A percentile compares a stretch with the other conserved stretches of the same genome.
Evolutionary conservation across 2,113 vertebrate genomes (phyloP).

Genomic region (Anser cygnoides): DNA sequence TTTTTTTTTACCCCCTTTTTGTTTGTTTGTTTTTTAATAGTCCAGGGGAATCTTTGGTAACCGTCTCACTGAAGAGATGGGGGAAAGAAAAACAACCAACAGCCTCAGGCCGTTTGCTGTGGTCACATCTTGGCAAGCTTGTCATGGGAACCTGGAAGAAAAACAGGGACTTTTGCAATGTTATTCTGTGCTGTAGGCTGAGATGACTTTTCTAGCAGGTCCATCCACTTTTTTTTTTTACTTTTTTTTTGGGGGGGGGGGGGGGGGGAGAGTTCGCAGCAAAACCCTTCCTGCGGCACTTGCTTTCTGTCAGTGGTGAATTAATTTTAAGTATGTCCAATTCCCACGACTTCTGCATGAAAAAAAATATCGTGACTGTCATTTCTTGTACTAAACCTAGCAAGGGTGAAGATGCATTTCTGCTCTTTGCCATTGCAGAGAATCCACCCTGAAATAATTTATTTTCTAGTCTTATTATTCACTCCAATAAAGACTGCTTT

Average conservation of each 20-base stretch:
- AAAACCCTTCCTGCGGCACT: neutral
- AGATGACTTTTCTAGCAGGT: neutral
- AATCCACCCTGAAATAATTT: slow-evolving; percentile 31
- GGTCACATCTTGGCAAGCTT: neutral
- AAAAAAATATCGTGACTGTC: neutral
- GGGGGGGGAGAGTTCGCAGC: neutral
- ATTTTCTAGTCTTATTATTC: neutral
- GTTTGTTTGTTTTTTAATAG: neutral
- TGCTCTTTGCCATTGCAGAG: neutral
- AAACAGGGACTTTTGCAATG: neutral
- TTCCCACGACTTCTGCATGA: neutral
- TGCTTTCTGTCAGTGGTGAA: neutral
- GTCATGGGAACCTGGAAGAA: neutral
- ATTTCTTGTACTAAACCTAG: neutral
- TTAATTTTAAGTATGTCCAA: neutral
- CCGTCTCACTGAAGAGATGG: neutral
- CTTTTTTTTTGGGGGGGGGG: too few relatives aligned
- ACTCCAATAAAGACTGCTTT: neutral
- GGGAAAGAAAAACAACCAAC: neutral
- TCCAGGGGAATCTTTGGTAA: slow-evolving; percentile 14
- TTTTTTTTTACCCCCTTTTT: neutral
- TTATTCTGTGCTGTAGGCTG: neutral
- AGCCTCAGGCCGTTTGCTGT: neutral
- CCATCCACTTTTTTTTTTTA: neutral
- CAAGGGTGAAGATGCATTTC: neutral